Percentiles rank a stretch among this genome's conserved stretches.
Conservation (phyloP, 2,888 invertebrate species). For the Tetheella fluctuosa region DNA sequence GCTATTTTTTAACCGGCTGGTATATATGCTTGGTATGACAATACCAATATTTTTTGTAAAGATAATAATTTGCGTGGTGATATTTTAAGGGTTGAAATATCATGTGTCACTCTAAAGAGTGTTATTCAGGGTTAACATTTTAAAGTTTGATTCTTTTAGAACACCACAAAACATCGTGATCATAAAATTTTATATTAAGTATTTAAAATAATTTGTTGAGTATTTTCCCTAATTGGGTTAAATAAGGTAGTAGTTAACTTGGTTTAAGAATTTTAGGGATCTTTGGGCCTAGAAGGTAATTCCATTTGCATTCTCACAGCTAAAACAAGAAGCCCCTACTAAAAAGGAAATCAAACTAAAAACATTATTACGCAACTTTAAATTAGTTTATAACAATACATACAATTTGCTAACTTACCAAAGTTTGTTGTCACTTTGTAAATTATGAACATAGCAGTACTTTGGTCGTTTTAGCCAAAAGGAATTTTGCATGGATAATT, state of each 20-base stretch:
- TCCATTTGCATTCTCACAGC: too few species aligned
- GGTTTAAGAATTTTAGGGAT: too few species aligned
- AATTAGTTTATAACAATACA: neutral
- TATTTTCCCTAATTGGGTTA: too few species aligned
- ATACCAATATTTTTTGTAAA: slow-evolving; percentile 27
- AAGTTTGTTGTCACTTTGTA: neutral
- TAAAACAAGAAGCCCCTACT: too few species aligned
- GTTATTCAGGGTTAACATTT: neutral
- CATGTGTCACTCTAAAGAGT: neutral
- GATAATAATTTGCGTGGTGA: neutral
- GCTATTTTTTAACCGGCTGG: slow-evolving; percentile 52
- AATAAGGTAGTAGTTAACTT: too few species aligned
- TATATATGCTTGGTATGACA: slow-evolving; percentile 49
- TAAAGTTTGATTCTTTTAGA: neutral
- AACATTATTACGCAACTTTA: too few species aligned
- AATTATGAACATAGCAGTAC: slow-evolving; percentile 12
- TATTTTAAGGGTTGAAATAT: slow-evolving; percentile 15
- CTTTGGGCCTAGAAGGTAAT: too few species aligned
- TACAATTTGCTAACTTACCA: neutral
- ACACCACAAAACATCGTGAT: too few species aligned
- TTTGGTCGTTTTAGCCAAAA: slow-evolving; percentile 39
- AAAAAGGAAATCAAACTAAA: too few species aligned
- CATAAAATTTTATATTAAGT: too few species aligned
- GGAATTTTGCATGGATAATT: slow-evolving; percentile 67
- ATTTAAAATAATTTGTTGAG: too few species aligned